A percentile compares a stretch with the other conserved stretches of the same genome.
Conservation (phyloP, 2,888 invertebrate species). For the Xestoiulus laeticollis region DNA sequence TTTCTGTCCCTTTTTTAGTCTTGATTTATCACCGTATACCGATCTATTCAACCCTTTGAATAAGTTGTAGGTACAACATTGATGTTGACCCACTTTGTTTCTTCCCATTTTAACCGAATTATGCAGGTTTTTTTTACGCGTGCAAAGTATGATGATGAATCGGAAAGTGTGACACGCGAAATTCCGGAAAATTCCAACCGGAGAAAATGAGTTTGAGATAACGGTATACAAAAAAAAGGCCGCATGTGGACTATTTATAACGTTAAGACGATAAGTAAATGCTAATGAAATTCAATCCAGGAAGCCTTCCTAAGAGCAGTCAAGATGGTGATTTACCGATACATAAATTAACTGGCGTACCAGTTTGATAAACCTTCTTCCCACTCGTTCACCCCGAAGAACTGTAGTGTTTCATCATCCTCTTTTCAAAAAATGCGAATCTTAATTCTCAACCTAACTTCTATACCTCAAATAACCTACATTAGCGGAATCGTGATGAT, state of each 20-base stretch:
- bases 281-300: slow-evolving; percentile 35
- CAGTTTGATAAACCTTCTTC: slow-evolving; percentile 35
- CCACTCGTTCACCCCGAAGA: slow-evolving; percentile 14
- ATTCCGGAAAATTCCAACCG: background rate
- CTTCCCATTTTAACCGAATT: background rate
- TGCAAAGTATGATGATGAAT: background rate
- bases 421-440: background rate
- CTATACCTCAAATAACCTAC: slow-evolving; percentile 29
- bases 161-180: background rate
- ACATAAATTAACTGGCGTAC: background rate
- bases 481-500: slow-evolving; percentile 31
- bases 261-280: background rate
- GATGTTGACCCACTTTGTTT: slow-evolving; percentile 24
- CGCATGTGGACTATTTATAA: background rate
- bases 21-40: background rate
- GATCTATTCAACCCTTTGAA: background rate
- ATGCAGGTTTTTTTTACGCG: background rate
- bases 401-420: slow-evolving; percentile 4
- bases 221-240: background rate
- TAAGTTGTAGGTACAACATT: background rate
- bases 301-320: slow-evolving; percentile 1
- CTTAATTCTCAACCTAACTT: background rate
- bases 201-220: background rate
- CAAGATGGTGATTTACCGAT: slow-evolving; percentile 28
- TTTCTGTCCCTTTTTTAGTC: background rate